These are phyloP conservation scores for Cantharis rustica DNA, from an alignment of 2,888 invertebrate genomes.

Conservation along the genomic window DNA sequence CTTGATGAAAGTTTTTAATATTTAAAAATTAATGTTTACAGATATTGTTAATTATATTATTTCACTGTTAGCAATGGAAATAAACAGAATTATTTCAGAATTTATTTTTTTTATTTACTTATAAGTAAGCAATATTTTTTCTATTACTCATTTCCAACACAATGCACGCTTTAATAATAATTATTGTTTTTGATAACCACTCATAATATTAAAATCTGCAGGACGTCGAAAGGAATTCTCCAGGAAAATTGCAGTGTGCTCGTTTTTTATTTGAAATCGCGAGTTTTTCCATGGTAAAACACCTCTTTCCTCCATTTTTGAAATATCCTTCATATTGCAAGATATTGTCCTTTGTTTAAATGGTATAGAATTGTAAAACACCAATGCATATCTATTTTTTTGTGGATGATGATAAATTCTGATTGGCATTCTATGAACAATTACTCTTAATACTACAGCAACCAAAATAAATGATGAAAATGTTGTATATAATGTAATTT, in stretches of 20 bases:
- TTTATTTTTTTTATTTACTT: background rate
- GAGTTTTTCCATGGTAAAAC: slow-evolving; percentile 45
- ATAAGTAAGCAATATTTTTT: too few relatives aligned
- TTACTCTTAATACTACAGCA: slow-evolving; percentile 34
- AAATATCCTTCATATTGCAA: slow-evolving; percentile 42
- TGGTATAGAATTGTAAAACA: slow-evolving; percentile 44
- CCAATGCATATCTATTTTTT: slow-evolving; percentile 44
- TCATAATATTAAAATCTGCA: slow-evolving; percentile 51
- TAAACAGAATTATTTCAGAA: background rate
- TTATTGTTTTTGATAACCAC: slow-evolving; percentile 44
- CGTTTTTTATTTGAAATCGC: slow-evolving; percentile 40
- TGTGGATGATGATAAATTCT: slow-evolving; percentile 49
- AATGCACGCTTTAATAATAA: background rate
- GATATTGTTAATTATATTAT: background rate
- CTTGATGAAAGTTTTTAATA: background rate
- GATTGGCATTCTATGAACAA: slow-evolving; percentile 45
- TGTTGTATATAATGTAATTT: slow-evolving; percentile 33
- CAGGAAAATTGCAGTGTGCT: slow-evolving; percentile 42
- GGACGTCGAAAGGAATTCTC: slow-evolving; percentile 49
- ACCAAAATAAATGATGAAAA: slow-evolving; percentile 37
- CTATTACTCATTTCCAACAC: background rate
- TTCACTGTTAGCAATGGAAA: background rate
- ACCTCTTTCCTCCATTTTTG: slow-evolving; percentile 33
- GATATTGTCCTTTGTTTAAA: slow-evolving; percentile 33
- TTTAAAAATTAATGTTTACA: background rate